phyloP scores from a whole-genome alignment of 2,797 vertebrate species.

The Zalophus californianus region DNA sequence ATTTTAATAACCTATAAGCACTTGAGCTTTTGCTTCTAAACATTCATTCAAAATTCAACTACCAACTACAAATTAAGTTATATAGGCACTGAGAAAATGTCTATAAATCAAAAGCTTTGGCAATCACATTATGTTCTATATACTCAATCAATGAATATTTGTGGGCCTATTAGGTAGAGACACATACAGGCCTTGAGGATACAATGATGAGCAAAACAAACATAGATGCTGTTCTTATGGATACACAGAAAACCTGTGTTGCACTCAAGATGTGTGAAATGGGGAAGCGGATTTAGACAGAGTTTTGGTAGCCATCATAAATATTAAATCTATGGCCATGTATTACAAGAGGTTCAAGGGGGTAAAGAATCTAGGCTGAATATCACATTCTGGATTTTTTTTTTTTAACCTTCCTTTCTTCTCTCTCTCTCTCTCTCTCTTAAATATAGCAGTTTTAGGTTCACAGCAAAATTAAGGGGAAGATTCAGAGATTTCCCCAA shows the following conservation, averaged over 20 bases:
- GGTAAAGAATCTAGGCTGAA: neutral
- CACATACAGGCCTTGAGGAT: neutral
- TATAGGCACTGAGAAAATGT: conserved; percentile 41
- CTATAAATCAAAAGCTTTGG: conserved; percentile 44
- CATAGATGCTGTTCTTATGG: neutral
- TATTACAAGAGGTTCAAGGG: neutral
- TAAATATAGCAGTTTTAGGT: neutral
- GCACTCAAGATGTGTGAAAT: neutral
- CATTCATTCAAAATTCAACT: conserved; percentile 72
- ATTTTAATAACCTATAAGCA: conserved; percentile 70
- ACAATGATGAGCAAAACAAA: neutral
- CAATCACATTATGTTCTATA: conserved; percentile 39
- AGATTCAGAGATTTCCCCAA: neutral
- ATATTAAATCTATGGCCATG: neutral
- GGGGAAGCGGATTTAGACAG: neutral
- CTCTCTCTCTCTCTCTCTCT: neutral
- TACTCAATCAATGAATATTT: conserved; percentile 59
- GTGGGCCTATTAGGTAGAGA: neutral
- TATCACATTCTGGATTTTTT: neutral
- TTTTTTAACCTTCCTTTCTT: neutral
- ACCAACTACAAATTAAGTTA: conserved; percentile 68
- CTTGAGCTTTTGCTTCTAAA: conserved; percentile 65
- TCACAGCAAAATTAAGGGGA: neutral
- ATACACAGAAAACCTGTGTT: neutral
- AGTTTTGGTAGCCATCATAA: neutral